Evolutionary conservation across 2,113 vertebrate genomes (phyloP).

Genomic region (Mola mola): DNA sequence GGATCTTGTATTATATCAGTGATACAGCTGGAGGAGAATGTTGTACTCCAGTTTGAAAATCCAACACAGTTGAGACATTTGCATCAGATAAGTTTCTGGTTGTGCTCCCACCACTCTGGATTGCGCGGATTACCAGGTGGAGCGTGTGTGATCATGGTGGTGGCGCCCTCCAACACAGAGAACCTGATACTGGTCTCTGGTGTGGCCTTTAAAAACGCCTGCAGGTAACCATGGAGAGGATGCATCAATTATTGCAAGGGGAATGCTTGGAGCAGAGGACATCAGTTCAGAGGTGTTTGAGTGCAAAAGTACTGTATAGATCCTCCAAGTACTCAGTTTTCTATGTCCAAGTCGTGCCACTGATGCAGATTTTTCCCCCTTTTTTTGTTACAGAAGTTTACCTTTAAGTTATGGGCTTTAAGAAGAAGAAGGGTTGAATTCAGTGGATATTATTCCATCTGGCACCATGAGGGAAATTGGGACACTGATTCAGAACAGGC

Average conservation of each 20-base stretch:
- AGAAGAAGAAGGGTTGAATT: slow-evolving; percentile 25
- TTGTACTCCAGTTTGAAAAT: too few species aligned
- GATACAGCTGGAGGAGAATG: too few species aligned
- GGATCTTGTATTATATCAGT: too few species aligned
- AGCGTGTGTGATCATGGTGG: slow-evolving; percentile 50
- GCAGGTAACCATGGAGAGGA: slow-evolving; percentile 82
- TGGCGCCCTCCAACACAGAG: slow-evolving; percentile 51
- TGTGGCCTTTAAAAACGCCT: slow-evolving; percentile 77
- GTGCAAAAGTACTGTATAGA: background rate
- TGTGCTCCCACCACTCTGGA: slow-evolving; percentile 15
- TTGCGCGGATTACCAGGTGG: slow-evolving; percentile 36
- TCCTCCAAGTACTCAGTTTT: too few species aligned
- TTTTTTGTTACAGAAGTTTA: too few species aligned
- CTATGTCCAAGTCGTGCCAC: too few species aligned
- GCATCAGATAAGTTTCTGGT: slow-evolving; percentile 7
- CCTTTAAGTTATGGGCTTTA: slow-evolving; percentile 4
- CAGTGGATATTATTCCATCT: slow-evolving; percentile 58
- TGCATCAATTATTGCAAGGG: slow-evolving; percentile 78
- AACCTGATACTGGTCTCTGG: slow-evolving; percentile 77
- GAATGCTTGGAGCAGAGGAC: slow-evolving; percentile 32
- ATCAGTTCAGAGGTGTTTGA: slow-evolving; percentile 26
- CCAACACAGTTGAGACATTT: slow-evolving; percentile 12
- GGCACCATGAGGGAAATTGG: slow-evolving; percentile 33
- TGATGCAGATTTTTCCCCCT: too few species aligned
- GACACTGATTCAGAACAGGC: slow-evolving; percentile 51